Evolutionary conservation across 1,140 invertebrate genomes (phyloP).

Genomic region (Macrotrachela quadricornifera): DNA sequence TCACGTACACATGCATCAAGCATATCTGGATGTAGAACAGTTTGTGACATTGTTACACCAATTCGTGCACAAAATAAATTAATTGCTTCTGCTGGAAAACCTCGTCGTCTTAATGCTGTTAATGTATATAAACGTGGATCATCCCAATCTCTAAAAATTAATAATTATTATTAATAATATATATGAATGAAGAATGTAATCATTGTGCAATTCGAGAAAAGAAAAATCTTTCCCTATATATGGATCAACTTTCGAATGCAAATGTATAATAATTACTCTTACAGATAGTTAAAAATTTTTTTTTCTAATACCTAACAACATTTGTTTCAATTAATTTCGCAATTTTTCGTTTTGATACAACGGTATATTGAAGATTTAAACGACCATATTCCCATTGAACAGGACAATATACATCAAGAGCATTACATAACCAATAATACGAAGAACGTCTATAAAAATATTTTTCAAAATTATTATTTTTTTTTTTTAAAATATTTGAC

Average conservation of each 20-base stretch:
- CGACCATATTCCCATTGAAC: conserved; percentile 98
- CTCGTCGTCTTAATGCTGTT: conserved; percentile 67
- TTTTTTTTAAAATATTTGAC: not conserved
- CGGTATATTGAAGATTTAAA: conserved; percentile 83
- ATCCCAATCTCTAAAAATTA: conserved; percentile 63
- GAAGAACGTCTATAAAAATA: conserved; percentile 49
- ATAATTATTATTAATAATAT: not conserved
- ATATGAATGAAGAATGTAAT: too few relatives aligned
- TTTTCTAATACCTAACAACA: conserved; percentile 56
- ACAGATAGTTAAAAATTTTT: too few relatives aligned
- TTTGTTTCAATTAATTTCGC: conserved; percentile 66
- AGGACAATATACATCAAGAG: conserved; percentile 82
- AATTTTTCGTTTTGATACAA: conserved; percentile 95
- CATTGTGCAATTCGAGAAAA: too few relatives aligned
- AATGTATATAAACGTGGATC: conserved; percentile 86
- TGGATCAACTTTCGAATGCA: too few relatives aligned
- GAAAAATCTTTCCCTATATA: too few relatives aligned
- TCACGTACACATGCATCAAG: conserved; percentile 75
- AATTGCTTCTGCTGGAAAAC: conserved; percentile 76
- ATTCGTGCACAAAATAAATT: conserved; percentile 77
- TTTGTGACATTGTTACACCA: conserved; percentile 79
- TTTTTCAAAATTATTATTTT: too few relatives aligned
- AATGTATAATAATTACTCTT: too few relatives aligned
- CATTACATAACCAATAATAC: conserved; percentile 98
- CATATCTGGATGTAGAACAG: conserved; percentile 64